phyloP scores from a whole-genome alignment of 2,888 invertebrate species.

The Drosophila kuntzei region DNA sequence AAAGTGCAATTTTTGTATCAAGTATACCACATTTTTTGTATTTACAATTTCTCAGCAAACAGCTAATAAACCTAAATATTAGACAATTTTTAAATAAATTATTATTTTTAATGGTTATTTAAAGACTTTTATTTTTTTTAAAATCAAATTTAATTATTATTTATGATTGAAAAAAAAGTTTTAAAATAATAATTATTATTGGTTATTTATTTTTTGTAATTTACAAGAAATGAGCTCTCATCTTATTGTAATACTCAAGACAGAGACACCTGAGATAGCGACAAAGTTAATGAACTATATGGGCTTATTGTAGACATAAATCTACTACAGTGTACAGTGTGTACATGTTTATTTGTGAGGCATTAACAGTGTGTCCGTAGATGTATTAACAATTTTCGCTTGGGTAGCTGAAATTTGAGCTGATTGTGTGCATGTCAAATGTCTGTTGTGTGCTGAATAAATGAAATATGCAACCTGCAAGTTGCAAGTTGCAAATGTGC shows the following conservation, averaged over 20 bases:
- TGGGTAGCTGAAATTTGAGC: slow-evolving; percentile 56
- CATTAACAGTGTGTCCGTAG: slow-evolving; percentile 2
- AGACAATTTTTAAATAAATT: too few relatives aligned
- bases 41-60: too few relatives aligned
- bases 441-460: slow-evolving; percentile 46
- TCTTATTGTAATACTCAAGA: not conserved
- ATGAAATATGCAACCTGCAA: slow-evolving; percentile 48
- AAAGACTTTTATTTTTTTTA: too few relatives aligned
- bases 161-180: too few relatives aligned
- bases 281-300: slow-evolving; percentile 1
- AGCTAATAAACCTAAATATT: too few relatives aligned
- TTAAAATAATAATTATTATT: too few relatives aligned
- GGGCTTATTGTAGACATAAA: not conserved
- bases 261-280: slow-evolving; percentile 1
- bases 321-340: slow-evolving; percentile 2
- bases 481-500: slow-evolving; percentile 57
- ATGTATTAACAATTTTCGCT: slow-evolving; percentile 14
- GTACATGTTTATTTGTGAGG: not conserved
- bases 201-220: too few relatives aligned
- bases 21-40: too few relatives aligned
- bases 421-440: slow-evolving; percentile 40
- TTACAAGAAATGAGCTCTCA: too few relatives aligned
- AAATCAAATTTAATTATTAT: too few relatives aligned
- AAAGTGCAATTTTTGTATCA: too few relatives aligned
- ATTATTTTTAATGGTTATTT: too few relatives aligned